Base-by-base conservation (phyloP, 2,797 vertebrate genomes). In the Neopelma chrysocephalum region DNA sequence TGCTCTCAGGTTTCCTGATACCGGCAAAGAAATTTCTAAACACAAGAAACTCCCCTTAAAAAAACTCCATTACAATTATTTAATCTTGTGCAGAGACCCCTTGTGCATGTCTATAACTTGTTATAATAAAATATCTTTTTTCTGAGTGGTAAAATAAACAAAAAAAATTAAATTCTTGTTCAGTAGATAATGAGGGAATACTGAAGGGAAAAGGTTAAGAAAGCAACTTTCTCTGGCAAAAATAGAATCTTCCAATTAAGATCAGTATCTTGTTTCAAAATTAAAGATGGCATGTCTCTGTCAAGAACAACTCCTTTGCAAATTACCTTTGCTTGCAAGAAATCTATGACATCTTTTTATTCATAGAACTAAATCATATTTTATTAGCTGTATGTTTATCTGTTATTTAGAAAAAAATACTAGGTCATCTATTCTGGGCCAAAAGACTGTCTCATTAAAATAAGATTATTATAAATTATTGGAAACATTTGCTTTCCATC, bases 381-480 rank as follows among this genome's bases (percentile, higher is more conserved):
- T 29, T 87, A 47, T 73, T 84, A 92, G 42, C 23, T 94, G 9
- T 86, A 90, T 42, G 16, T 87, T 94, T 94, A 69, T 48, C 51
- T 61, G 50, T 92, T 94, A 84, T 90, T 96, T 86, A 32, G 19
- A 42, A 90, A 90, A 90, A 95, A 93, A 62, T 56, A 19, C 8
- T 36, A 65, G 15, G 15, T 69, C 48, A 86, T 58, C 42, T 90
- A 76, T 94, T 89, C 73, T 81, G 26, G 93, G 22, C 11, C 61
- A 45, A 58, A 16, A 71, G 60, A 15, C 10, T 92, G 31, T 14
- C 21, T 94, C 47, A 86, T 91, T 96, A 96, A 77, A 94, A 92
- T 88, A 53, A 97, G 20, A 91, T 84, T 93, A 51, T 88, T 83
- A 92, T 83, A 86, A 94, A 71, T 93, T 90, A 86, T 58, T 94